These are phyloP conservation scores for Hepsetus odoe DNA, from an alignment of 2,113 vertebrate genomes.

Conservation along the genomic window DNA sequence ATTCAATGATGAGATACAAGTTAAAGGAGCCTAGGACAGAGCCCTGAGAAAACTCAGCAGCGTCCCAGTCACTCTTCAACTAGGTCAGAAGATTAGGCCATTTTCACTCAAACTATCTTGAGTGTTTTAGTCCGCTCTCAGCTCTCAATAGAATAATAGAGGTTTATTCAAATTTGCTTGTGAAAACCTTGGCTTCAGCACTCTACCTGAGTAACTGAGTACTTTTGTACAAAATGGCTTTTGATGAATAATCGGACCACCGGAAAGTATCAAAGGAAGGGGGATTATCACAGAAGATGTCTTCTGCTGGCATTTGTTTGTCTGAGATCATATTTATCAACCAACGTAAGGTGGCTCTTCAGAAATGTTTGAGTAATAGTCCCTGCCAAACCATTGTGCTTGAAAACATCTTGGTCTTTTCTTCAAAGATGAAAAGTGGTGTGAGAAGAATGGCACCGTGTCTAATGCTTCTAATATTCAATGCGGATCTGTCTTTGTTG, in stretches of 20 bases:
- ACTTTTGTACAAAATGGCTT: conserved; percentile 33
- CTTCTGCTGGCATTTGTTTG: conserved; percentile 32
- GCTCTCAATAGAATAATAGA: conserved; percentile 8
- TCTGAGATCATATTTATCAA: conserved; percentile 38
- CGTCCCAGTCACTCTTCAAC: neutral
- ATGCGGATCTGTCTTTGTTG: conserved; percentile 41
- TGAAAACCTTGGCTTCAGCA: conserved; percentile 12
- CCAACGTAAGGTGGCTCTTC: conserved; percentile 29
- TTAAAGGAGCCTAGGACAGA: neutral
- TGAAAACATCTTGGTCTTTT: conserved; percentile 46
- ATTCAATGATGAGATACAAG: neutral
- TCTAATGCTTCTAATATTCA: conserved; percentile 47
- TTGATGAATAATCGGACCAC: conserved; percentile 19
- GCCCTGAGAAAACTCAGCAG: conserved; percentile 9
- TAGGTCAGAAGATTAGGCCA: conserved; percentile 17
- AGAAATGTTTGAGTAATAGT: conserved; percentile 28
- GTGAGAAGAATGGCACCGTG: conserved; percentile 13
- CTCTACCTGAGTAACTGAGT: neutral
- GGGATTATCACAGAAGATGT: conserved; percentile 30
- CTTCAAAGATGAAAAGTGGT: conserved; percentile 40
- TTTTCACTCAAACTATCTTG: conserved; percentile 16
- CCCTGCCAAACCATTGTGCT: conserved; percentile 23
- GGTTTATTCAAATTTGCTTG: conserved; percentile 34
- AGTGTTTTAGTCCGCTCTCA: conserved; percentile 5
- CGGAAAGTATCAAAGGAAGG: conserved; percentile 39